These are phyloP conservation scores for Argyrosomus regius DNA, from an alignment of 2,797 vertebrate species.

Conservation along the genomic window DNA sequence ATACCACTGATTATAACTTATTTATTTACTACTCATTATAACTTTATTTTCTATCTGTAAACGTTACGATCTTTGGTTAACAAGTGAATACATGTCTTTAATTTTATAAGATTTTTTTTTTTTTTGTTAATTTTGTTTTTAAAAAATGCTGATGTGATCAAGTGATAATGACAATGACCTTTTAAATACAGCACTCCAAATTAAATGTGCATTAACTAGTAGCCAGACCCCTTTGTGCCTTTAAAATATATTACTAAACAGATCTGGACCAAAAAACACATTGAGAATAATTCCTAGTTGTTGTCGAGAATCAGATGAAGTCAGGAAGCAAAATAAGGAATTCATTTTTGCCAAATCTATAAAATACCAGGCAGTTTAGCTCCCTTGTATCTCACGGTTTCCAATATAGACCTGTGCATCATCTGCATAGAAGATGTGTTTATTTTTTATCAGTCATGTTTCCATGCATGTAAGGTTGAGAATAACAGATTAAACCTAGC, in stretches of 20 bases:
- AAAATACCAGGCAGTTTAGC: not conserved
- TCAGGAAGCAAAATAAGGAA: not conserved
- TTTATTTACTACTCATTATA: not conserved
- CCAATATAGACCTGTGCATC: conserved; percentile 4
- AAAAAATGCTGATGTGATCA: not conserved
- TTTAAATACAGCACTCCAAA: not conserved
- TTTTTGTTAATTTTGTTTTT: not conserved
- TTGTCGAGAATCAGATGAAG: not conserved
- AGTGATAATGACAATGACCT: not conserved
- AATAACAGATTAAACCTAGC: not conserved
- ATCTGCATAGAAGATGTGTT: not conserved
- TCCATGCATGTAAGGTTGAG: not conserved
- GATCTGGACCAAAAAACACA: not conserved
- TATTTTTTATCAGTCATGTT: not conserved
- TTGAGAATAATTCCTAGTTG: not conserved
- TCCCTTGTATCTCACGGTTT: not conserved
- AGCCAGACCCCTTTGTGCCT: conserved; percentile 10
- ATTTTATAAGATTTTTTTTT: not conserved
- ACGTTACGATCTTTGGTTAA: not conserved
- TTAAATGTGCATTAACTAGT: not conserved
- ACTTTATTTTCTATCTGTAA: not conserved
- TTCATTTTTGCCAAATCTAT: not conserved
- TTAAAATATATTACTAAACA: conserved; percentile 2
- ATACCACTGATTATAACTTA: not conserved
- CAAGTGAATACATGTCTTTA: not conserved